Base-by-base conservation (phyloP, 1,140 invertebrate genomes). In the Leptopilina boulardi region DNA sequence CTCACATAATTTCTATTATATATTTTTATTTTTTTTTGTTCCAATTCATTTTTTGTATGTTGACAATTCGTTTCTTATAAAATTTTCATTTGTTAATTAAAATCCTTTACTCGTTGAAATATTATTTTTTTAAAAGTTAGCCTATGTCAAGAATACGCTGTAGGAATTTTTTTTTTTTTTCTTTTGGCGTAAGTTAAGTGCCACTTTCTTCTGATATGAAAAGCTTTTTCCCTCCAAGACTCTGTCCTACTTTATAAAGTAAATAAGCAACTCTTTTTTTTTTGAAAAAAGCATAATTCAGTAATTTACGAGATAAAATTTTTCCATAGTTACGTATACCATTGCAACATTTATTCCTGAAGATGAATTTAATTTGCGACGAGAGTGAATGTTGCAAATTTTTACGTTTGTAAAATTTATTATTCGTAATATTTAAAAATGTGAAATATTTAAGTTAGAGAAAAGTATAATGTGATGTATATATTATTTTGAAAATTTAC, bases 191-290 rank as follows among this genome's bases (percentile, higher is more conserved):
- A 51, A 51, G 47, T 51, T 51, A 51, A 51, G 47, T 51, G 47
- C 3, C 44, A 47, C 44, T 47, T n/a, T 18, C 47, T 51, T 51
- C 47, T 51, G 5, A n/a, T 51, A 51, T 51, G 47, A 51, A 51
- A 51, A 51, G 47, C 47, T 51, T 51, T 51, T 51, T n/a, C 10
- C 30, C 34, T 9, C 34, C 42, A n/a, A 47, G 42, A 47, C 47
- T 2, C 15, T 51, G 47, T 51, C n/a, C 47, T 51, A 51, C 47
- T 51, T 51, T 51, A 51, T 51, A 51, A n/a, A 18, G 47, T 51
- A 51, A 51, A 51, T 51, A 51, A 51, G 47, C n/a, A 51, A 51
- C 47, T 51, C 42, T n/a, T 18, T 51, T 51, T 51, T 18, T 47
- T 18, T 38, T 38, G 5, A 38, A 38, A n/a, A 51, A 51, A 5